Base-by-base conservation (phyloP, 2,888 invertebrate species). In the Xestia xanthographa region DNA sequence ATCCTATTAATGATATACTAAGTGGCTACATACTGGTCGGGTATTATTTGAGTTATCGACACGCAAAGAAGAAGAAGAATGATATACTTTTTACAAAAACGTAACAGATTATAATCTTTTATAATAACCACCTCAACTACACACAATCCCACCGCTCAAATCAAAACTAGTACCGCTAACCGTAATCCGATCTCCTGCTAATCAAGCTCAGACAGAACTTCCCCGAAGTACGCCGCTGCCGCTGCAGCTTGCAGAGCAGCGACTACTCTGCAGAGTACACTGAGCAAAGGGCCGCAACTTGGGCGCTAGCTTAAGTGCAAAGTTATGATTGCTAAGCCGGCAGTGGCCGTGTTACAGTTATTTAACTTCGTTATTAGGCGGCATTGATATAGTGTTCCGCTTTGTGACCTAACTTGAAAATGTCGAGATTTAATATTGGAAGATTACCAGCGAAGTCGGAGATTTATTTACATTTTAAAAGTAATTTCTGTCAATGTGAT, bases 271-370 rank as follows among this genome's bases (percentile, higher is more conserved):
- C 67, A 60, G 68, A 43, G 58, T 29, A 65, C 45, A 58, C 50
- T 43, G 43, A 50, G 76, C 75, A 68, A 73, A 77, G 85, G 80
- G 77, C 76, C 41, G 50, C 74, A 84, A 84, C 84, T 84, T 84
- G 67, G 63, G 70, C 75, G 76, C 75, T 74, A 26, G 81, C 80
- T 85, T 86, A 86, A 88, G 88, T 86, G 87, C 79, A 83, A 89
- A 88, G 90, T 88, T 88, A 89, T 88, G 88, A 88, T 84, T 87
- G 83, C 86, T 86, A 80, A 88, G 79, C 79, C 60, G 76, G 68
- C 69, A 50, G 71, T 75, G 62, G 56, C 72, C 75, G 66, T 65
- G 77, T 70, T 83, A 82, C 77, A 78, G 67, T 82, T 85, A 74
- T 72, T 79, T 86, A 80, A 87, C 89, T 84, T 79, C 70, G 82